phyloP scores from a whole-genome alignment of 2,888 invertebrate species.

The Dromius quadrimaculatus region DNA sequence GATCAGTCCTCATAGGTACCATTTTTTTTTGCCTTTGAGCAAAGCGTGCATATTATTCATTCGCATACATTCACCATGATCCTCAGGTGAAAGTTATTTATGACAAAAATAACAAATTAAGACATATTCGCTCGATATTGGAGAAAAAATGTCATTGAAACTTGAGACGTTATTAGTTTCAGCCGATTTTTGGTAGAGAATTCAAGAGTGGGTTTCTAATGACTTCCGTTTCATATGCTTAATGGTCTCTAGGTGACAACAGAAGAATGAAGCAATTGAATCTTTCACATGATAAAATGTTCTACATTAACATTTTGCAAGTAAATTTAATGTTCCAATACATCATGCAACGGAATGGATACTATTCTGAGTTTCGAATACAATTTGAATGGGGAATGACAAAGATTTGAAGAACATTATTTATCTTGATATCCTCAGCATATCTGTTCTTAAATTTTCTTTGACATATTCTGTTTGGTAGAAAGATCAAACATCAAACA shows the following conservation, averaged over 20 bases:
- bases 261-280: no score
- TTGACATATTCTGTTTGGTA: no score
- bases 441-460: no score
- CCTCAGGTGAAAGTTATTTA: conserved; percentile 48
- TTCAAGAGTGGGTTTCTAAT: conserved; percentile 39
- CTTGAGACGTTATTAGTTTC: conserved; percentile 42
- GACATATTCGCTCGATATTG: conserved; percentile 22
- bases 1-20: conserved; percentile 49
- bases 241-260: conserved; percentile 20
- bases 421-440: no score
- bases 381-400: no score
- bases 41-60: conserved; percentile 43
- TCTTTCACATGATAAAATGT: no score
- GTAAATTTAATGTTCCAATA: no score
- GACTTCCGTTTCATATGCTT: conserved; percentile 27
- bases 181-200: conserved; percentile 46
- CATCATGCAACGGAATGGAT: no score
- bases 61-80: conserved; percentile 9
- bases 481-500: no score
- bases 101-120: conserved; percentile 46
- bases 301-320: no score
- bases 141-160: conserved; percentile 24
- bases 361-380: no score
- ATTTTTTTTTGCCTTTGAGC: conserved; percentile 44
- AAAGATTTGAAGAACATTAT: no score